Base-by-base conservation (phyloP, 1,140 invertebrate species). In the Aphaenogaster ashmeadi region DNA sequence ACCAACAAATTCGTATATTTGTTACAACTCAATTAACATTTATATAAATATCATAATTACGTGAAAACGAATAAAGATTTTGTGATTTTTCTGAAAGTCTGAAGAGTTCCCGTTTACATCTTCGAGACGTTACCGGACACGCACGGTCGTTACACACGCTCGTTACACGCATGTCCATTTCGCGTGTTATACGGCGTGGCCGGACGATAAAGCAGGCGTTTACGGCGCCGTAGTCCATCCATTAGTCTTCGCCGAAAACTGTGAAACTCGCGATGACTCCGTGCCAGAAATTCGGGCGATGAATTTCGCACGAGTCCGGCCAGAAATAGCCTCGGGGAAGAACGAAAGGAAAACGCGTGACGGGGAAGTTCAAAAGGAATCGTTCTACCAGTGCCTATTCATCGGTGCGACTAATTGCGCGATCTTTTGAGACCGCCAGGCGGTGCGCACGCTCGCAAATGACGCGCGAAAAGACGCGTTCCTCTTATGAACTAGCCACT, bases 351-450 rank as follows among this genome's bases (percentile, higher is more conserved):
- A 84, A 74, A 60, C 54, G 66, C 41, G 79, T 83, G 67, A 44
- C 69, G 38, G 13, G 5, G 6, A 38, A 27, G 41, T 60, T 84
- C 54, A 60, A 84, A 84, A 74, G 54, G 80, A 84, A 84, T 84
- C 67, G 54, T 84, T 60, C 27, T 50, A 41, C 54, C 38, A 13
- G 41, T 3, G 41, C 18, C 67, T 74, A 84, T 84, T 84, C 80
- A 74, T 44, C 67, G 69, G 41, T 60, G 69, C 80, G 80, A 84
- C 69, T 74, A 84, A 84, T 84, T 74, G 69, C 69, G 62, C 67
- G 67, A 84, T 60, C 80, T 84, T 84, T 74, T 60, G 41, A 84
- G 80, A 74, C 8, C 9, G 13, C 21, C 47, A 11, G 62, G 36
- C 13, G 36, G 27, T 33, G 44, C 44, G 18, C 33, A 47, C 50